Percentiles rank a stretch among this genome's conserved stretches.
phyloP scores from a whole-genome alignment of 1,140 invertebrate genomes.

The Drosophila busckii region DNA sequence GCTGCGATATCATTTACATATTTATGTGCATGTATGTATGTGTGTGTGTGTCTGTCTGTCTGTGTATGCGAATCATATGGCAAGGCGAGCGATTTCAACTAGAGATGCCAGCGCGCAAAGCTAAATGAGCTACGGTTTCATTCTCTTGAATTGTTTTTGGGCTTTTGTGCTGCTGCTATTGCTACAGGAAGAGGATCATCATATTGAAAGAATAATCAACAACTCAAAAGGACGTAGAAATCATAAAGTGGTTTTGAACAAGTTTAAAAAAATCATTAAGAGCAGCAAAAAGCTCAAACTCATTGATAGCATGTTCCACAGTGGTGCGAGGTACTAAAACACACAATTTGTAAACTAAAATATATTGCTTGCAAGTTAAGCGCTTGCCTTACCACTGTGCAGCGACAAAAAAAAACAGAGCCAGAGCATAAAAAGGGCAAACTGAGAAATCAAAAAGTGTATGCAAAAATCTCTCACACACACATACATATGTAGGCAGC shows the following conservation, averaged over 20 bases:
- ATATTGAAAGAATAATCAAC: conserved; percentile 54
- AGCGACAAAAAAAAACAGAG: conserved; percentile 11
- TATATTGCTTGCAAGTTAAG: neutral
- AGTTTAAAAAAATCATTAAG: conserved; percentile 54
- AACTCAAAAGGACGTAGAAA: conserved; percentile 63
- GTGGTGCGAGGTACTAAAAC: conserved; percentile 15
- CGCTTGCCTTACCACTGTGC: conserved; percentile 44
- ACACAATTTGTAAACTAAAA: too few species aligned
- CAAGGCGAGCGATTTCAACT: conserved; percentile 42
- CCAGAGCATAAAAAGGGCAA: conserved; percentile 47
- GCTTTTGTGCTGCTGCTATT: conserved; percentile 58
- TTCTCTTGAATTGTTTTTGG: conserved; percentile 62
- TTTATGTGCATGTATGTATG: neutral
- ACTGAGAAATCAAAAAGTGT: conserved; percentile 47
- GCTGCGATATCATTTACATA: conserved; percentile 49
- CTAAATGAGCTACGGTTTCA: conserved; percentile 76
- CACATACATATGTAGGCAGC: conserved; percentile 8
- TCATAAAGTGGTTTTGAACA: conserved; percentile 75
- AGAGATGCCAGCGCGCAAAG: conserved; percentile 19
- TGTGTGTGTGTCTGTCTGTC: neutral
- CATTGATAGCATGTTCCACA: conserved; percentile 58
- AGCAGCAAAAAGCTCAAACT: conserved; percentile 37
- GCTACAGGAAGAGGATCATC: conserved; percentile 62
- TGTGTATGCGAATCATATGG: conserved; percentile 23
- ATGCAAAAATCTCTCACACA: conserved; percentile 51